Conservation (phyloP, 2,797 vertebrate species). For the Myotis pilosus region DNA sequence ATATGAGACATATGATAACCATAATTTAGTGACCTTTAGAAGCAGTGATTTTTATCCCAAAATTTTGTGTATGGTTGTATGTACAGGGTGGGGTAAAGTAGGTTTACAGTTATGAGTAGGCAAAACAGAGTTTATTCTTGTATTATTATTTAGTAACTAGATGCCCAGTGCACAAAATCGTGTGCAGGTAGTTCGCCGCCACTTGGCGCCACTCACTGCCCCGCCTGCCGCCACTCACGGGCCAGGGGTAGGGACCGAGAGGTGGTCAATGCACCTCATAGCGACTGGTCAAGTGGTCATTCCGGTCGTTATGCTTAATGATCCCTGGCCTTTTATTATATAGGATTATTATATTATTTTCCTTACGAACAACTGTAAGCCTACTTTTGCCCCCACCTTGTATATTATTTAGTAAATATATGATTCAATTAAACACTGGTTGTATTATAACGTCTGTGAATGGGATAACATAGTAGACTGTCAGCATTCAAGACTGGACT, state of each 20-base stretch:
- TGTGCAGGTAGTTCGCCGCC: no score
- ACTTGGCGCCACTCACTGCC: no score
- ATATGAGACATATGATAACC: not conserved
- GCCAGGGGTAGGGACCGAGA: no score
- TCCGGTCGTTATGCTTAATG: no score
- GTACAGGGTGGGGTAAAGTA: not conserved
- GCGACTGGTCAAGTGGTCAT: no score
- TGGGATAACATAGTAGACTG: not conserved
- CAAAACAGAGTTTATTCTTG: not conserved
- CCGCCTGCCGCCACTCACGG: no score
- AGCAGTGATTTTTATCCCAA: not conserved
- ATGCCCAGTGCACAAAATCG: no score
- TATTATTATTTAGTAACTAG: not conserved
- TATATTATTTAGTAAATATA: not conserved
- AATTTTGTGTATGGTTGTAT: not conserved
- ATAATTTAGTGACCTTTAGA: conserved; percentile 23
- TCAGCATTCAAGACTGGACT: not conserved
- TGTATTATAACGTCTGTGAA: not conserved
- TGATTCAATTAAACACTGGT: not conserved
- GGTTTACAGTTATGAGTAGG: not conserved
- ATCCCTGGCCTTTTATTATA: no score
- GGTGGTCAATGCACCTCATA: no score
- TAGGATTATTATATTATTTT: not conserved
- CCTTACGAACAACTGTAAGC: not conserved
- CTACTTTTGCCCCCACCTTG: not conserved